Percentiles rank a stretch among this genome's conserved stretches.
These are phyloP conservation scores for Microhierax caerulescens DNA, from an alignment of 2,797 vertebrate species.

Conservation along the genomic window DNA sequence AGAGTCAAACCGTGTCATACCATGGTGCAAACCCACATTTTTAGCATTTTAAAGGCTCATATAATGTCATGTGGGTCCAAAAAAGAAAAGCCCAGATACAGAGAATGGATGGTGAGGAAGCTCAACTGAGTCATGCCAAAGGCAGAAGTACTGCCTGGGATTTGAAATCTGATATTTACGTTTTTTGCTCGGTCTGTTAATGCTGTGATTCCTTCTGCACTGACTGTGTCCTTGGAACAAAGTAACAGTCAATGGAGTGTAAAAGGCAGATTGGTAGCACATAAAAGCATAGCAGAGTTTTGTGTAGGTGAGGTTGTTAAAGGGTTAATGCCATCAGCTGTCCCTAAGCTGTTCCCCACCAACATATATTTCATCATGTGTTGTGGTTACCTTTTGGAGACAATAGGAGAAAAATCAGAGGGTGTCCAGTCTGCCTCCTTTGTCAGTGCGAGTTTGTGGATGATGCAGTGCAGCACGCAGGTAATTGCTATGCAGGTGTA, in stretches of 20 bases:
- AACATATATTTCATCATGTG: accelerated
- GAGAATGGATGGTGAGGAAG: neutral
- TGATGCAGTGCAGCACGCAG: neutral
- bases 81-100: neutral
- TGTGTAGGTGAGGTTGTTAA: accelerated
- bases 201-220: neutral
- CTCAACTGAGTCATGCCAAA: neutral
- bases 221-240: neutral
- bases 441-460: accelerated
- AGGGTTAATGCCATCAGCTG: neutral
- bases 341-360: neutral
- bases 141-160: neutral
- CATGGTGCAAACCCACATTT: neutral
- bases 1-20: neutral
- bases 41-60: neutral
- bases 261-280: accelerated
- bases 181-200: neutral
- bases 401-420: neutral
- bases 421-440: no score
- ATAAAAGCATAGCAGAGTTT: accelerated
- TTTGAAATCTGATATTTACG: neutral
- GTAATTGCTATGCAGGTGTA: neutral
- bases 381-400: neutral
- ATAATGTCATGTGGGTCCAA: accelerated
- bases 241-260: accelerated